A percentile compares a stretch with the other conserved stretches of the same genome.
These are phyloP conservation scores for Uropsilus gracilis DNA, from an alignment of 2,113 vertebrate species.

Conservation along the genomic window DNA sequence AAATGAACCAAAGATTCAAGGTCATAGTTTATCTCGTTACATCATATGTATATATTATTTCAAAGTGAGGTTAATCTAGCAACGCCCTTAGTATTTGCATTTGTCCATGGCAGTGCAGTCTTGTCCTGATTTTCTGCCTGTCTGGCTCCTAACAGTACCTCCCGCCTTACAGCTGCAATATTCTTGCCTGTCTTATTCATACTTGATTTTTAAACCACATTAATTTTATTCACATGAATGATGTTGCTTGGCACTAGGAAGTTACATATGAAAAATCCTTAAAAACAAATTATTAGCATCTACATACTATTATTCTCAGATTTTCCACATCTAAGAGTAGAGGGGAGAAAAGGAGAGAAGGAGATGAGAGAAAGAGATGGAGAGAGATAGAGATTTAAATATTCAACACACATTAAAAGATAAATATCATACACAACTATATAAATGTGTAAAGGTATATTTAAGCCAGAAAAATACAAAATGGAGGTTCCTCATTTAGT, in stretches of 20 bases:
- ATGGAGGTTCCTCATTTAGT: conserved; percentile 7
- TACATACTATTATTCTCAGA: not conserved
- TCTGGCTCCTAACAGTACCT: not conserved
- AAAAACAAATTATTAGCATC: not conserved
- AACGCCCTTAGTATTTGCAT: not conserved
- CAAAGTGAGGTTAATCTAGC: not conserved
- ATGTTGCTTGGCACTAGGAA: not conserved
- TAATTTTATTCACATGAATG: not conserved
- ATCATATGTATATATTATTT: not conserved
- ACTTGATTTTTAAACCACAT: not conserved
- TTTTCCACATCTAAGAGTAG: not conserved
- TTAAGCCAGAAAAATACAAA: not conserved
- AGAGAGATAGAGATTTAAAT: not conserved
- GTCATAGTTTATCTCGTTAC: not conserved
- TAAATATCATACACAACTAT: not conserved
- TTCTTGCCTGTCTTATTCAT: not conserved
- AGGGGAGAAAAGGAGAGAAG: not conserved
- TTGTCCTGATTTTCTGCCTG: not conserved
- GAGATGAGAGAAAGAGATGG: not conserved
- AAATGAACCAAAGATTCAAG: not conserved
- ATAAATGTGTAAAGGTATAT: not conserved
- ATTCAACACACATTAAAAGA: not conserved
- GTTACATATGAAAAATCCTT: not conserved
- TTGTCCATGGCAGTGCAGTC: not conserved
- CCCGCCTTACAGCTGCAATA: not conserved